Evolutionary conservation across 2,113 vertebrate species (phyloP).

Genomic region (Gymnorhina tibicen): DNA sequence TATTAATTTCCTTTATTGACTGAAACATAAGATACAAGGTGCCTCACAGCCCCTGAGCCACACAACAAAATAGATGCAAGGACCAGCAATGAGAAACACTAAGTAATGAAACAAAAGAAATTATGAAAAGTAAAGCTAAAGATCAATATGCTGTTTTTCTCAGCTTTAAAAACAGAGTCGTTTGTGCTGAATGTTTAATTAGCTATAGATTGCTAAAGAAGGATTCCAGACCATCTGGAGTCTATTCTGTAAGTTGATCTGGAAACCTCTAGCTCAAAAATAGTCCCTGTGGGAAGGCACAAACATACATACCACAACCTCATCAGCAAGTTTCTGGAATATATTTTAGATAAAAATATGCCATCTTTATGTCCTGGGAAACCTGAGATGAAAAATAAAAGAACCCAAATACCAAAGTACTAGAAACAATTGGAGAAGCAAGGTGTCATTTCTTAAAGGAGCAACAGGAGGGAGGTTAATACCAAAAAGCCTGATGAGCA

Average conservation of each 20-base stretch:
- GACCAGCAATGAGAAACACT: neutral
- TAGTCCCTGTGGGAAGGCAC: neutral
- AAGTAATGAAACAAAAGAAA: neutral
- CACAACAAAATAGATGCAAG: neutral
- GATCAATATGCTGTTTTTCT: constrained; percentile 55
- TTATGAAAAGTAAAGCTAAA: constrained; percentile 13
- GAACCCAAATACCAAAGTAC: neutral
- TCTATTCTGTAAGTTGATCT: constrained; percentile 41
- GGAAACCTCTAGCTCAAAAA: constrained; percentile 39
- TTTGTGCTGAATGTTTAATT: constrained; percentile 67
- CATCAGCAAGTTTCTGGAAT: neutral
- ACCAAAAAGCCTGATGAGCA: neutral
- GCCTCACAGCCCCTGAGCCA: neutral
- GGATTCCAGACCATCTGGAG: constrained; percentile 68
- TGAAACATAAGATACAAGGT: neutral
- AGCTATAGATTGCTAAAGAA: constrained; percentile 58
- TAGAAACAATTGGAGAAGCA: neutral
- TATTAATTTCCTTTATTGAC: neutral
- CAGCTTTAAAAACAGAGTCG: constrained; percentile 21
- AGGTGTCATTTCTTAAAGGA: neutral
- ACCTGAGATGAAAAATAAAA: neutral
- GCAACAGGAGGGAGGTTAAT: neutral
- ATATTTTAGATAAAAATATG: neutral
- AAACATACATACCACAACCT: neutral
- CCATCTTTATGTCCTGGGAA: neutral